phyloP scores from a whole-genome alignment of 92 coral and sea anemone species.

The Phenganax marumi region DNA sequence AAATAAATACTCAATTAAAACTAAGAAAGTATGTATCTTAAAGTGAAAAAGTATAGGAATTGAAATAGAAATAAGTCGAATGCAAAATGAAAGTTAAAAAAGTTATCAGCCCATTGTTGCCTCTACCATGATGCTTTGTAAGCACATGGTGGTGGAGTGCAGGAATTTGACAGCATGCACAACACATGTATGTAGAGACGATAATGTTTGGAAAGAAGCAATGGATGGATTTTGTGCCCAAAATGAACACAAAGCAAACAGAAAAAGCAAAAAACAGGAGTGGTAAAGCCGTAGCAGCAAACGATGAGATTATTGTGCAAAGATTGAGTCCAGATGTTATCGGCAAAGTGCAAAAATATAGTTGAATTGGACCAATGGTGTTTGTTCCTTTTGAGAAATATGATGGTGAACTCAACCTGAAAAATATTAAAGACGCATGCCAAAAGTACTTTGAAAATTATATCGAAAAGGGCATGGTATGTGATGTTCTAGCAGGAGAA shows the following conservation, averaged over 20 bases:
- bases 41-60: no score
- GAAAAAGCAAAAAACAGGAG: constrained; percentile 43
- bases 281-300: constrained; percentile 33
- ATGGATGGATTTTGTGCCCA: constrained; percentile 62
- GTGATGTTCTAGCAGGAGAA: constrained; percentile 54
- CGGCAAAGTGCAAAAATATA: constrained; percentile 55
- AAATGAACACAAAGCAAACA: constrained; percentile 52
- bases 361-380: constrained; percentile 50
- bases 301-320: constrained; percentile 56
- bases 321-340: constrained; percentile 48
- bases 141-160: neutral
- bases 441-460: constrained; percentile 39
- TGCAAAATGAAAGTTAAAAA: no score
- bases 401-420: constrained; percentile 32
- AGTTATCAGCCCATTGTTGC: no score
- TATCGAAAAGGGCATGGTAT: constrained; percentile 42
- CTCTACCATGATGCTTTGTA: no score
- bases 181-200: constrained; percentile 35
- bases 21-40: no score
- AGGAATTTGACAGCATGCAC: neutral
- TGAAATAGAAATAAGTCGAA: no score
- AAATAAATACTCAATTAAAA: no score
- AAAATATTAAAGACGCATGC: constrained; percentile 39
- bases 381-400: constrained; percentile 38
- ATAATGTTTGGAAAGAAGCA: neutral